Evolutionary conservation across 2,888 invertebrate genomes (phyloP).

Genomic region (Vanessa cardui): DNA sequence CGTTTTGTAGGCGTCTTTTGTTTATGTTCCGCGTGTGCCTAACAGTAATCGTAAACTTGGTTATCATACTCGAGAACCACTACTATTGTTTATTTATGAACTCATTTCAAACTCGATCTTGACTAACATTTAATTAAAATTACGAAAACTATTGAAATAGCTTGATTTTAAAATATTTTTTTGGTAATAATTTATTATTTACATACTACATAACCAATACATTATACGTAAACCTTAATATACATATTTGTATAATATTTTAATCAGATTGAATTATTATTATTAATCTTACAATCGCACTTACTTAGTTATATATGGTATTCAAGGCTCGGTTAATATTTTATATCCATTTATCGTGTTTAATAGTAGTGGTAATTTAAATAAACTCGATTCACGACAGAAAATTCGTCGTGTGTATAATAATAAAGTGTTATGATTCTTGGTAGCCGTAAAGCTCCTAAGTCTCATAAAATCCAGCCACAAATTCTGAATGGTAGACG

Average conservation of each 20-base stretch:
- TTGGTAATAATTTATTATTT: no score
- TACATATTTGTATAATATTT: no score
- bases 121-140: no score
- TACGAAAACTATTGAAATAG: no score
- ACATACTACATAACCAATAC: no score
- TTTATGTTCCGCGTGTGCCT: slow-evolving; percentile 9
- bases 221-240: no score
- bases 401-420: slow-evolving; percentile 31
- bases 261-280: no score
- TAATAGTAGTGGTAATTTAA: slow-evolving; percentile 18
- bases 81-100: neutral
- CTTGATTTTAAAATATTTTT: no score
- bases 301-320: no score
- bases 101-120: neutral
- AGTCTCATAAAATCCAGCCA: slow-evolving; percentile 20
- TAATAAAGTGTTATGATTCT: slow-evolving; percentile 26
- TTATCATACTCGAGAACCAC: slow-evolving; percentile 3
- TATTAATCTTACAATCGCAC: no score
- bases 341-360: neutral
- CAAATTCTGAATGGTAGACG: slow-evolving; percentile 9
- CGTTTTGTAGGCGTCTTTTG: slow-evolving; percentile 4
- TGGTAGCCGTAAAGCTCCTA: neutral
- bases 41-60: slow-evolving; percentile 8
- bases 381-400: slow-evolving; percentile 31
- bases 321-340: no score